Evolutionary conservation across 2,797 vertebrate species (phyloP), one percentile per base, ranked within the genome.

Genomic region (Aulostomus chinensis): DNA sequence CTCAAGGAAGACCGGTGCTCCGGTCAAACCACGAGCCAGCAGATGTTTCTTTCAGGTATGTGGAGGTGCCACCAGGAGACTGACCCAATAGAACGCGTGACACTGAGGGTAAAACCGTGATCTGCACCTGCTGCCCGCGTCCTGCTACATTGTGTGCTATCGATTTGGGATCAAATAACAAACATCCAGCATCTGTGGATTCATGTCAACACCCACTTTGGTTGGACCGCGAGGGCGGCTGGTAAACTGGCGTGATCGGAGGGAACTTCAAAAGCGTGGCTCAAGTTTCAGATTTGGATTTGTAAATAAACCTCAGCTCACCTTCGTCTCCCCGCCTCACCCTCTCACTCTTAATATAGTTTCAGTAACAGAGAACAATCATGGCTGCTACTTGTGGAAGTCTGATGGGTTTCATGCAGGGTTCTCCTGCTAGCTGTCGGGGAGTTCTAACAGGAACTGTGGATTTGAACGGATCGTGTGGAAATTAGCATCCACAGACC

Each of bases 41-140:
- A 52, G 24, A 50, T 68, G 62, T 72, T 58, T 63, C 59, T 49
- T 54, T 60, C 18, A n/a, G 46, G 12, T 61, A 35, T 40, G 35
- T 58, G 40, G 22, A n/a, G n/a, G n/a, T n/a, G n/a, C n/a, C n/a
- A n/a, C n/a, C n/a, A 59, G 45, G 41, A 42, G 34, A 41, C 41
- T 38, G 55, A 34, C 45, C 48, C 26, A 10, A 45, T 62, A 66
- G 58, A 43, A 72, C 53, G 31, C 39, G 10, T 24, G 38, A 52
- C 39, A 43, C 38, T 48, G 22, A n/a, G 10, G 2, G 43, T 46
- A 30, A 48, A 55, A 38, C n/a, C 41, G 36, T 31, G n/a, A n/a
- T n/a, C n/a, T n/a, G n/a, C n/a, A n/a, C n/a, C n/a, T n/a, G n/a
- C n/a, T n/a, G n/a, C n/a, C n/a, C n/a, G n/a, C n/a, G n/a, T n/a